These are phyloP conservation scores for Atherinomorus stipes DNA, from an alignment of 2,113 vertebrate genomes.

Conservation along the genomic window DNA sequence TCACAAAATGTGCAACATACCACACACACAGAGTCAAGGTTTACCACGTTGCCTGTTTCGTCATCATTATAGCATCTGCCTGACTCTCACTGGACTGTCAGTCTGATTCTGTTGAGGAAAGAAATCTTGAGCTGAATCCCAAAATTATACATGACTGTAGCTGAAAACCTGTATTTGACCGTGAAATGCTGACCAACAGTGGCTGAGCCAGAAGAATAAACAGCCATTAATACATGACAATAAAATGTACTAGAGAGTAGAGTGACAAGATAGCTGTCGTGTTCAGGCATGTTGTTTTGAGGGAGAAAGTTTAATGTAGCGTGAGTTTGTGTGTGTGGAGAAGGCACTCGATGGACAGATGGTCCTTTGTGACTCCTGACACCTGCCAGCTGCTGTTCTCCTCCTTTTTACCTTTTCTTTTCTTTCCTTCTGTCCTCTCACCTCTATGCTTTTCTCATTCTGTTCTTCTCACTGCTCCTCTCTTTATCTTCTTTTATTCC, in stretches of 20 bases:
- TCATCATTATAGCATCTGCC: constrained; percentile 15
- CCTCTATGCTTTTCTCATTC: constrained; percentile 43
- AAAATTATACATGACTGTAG: constrained; percentile 1
- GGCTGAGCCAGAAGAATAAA: constrained; percentile 13
- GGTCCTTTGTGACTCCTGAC: constrained; percentile 97
- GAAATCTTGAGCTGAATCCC: neutral
- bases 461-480: neutral
- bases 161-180: constrained; percentile 5
- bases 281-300: constrained; percentile 74
- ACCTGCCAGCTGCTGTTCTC: constrained; percentile 95
- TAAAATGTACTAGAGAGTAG: neutral
- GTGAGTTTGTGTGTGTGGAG: constrained; percentile 72
- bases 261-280: neutral
- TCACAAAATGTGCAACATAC: constrained; percentile 41
- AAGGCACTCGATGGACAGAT: constrained; percentile 93
- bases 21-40: constrained; percentile 18
- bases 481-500: constrained; percentile 28
- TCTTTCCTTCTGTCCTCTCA: constrained; percentile 45
- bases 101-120: neutral
- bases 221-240: neutral
- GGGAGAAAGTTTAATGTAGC: constrained; percentile 88
- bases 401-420: constrained; percentile 66
- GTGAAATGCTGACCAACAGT: neutral
- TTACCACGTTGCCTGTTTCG: constrained; percentile 25
- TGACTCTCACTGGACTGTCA: neutral